Evolutionary conservation across 2,797 vertebrate species (phyloP), one percentile per base, ranked within the genome.

Genomic region (Mus spretus): DNA sequence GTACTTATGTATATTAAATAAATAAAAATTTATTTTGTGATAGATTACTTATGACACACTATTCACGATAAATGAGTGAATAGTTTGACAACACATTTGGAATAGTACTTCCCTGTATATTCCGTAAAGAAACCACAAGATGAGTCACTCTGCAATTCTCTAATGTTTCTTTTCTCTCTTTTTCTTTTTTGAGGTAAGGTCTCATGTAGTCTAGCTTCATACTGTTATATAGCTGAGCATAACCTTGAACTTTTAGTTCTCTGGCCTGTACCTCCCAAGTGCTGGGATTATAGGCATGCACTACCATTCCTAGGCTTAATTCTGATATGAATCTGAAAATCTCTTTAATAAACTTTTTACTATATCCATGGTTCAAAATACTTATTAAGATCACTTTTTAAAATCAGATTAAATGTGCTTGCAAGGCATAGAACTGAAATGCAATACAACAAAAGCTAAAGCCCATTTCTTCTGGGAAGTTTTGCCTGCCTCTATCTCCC

Each of bases 11-110:
- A 50, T 50, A 50, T 11, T 50, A 50, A 50, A 11, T 50, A 50
- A 50, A 50, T 50, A 50, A 50, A 55, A 90, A 94, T 72, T 83
- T 80, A 93, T 61, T 57, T 44, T 87, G 8, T 50, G 44, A n/a
- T 91, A 92, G 53, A 74, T 65, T 91, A 90, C 74, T 96, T 96
- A 94, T 92, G 74, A 86, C 63, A 95, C 81, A 95, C 24, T 77
- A 31, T 85, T 84, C n/a, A 92, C 37, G 24, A 77, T 67, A 55
- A 47, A 28, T 65, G 55, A 44, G 57, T 61, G 34, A 90, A 93
- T 85, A 13, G 53, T 92, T 26, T 65, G 26, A 93, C 24, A 55
- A 86, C 7, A 91, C 17, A 67, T 65, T 19, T 86, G 75, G 65
- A 26, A 83, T 22, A 53, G 2, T 34, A 57, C 80, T n/a, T 24